These are phyloP conservation scores for Parthenolecanium corni DNA, from an alignment of 2,888 invertebrate genomes.

Conservation along the genomic window DNA sequence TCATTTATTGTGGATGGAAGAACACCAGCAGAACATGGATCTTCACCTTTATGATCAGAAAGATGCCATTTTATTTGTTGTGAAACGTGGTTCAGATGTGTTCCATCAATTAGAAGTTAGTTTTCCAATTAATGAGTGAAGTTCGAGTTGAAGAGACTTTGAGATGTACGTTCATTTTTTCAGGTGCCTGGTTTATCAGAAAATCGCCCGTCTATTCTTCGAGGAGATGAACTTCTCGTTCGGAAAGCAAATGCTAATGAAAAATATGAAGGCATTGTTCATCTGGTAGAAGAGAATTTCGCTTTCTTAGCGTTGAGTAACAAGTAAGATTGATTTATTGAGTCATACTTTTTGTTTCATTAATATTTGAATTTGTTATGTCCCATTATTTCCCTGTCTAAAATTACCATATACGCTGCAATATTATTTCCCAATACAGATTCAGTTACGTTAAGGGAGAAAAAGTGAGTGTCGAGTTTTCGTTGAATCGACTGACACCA, in stretches of 20 bases:
- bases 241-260: conserved; percentile 22
- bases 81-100: not conserved
- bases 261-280: conserved; percentile 36
- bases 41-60: conserved; percentile 4
- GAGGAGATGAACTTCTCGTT: conserved; percentile 36
- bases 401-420: not conserved
- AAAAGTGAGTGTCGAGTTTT: conserved; percentile 36
- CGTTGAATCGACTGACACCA: conserved; percentile 36
- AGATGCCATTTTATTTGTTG: not conserved
- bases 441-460: not conserved
- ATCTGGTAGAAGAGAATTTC: conserved; percentile 33
- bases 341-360: not conserved
- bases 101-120: conserved; percentile 1
- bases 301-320: conserved; percentile 35
- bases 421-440: not conserved
- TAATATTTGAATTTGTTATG: not conserved
- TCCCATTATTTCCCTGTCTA: not conserved
- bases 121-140: not conserved
- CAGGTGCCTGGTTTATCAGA: conserved; percentile 39
- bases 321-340: not conserved
- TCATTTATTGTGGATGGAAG: conserved; percentile 36
- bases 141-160: not conserved
- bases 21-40: conserved; percentile 36
- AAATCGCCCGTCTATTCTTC: conserved; percentile 37
- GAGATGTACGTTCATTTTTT: not conserved